These are phyloP conservation scores for Adelognathus sp. DNA, from an alignment of 2,888 invertebrate genomes.

Conservation along the genomic window DNA sequence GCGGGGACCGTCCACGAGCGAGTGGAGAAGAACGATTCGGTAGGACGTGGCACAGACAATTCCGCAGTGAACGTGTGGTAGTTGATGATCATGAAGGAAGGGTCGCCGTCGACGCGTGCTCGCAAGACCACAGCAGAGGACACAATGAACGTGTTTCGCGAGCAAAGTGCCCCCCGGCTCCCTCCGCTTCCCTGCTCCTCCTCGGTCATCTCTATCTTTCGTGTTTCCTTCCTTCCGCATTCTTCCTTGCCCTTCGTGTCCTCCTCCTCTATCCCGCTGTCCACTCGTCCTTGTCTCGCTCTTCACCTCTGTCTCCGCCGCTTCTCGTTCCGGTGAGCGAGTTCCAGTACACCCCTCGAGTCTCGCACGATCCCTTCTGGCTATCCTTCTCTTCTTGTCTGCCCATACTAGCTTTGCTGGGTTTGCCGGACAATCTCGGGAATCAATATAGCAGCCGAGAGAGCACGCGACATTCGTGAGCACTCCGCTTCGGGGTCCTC, in stretches of 20 bases:
- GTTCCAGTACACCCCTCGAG: slow-evolving; percentile 2
- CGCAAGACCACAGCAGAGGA: slow-evolving; percentile 62
- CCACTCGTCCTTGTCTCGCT: background rate
- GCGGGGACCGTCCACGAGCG: slow-evolving; percentile 14
- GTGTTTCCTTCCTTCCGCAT: slow-evolving; percentile 39
- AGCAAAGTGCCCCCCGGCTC: slow-evolving; percentile 69
- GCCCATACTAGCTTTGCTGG: slow-evolving; percentile 2
- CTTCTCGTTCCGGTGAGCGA: slow-evolving; percentile 9
- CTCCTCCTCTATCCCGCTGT: slow-evolving; percentile 18
- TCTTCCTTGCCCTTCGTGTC: slow-evolving; percentile 1
- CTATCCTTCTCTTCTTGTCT: background rate
- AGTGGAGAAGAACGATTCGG: slow-evolving; percentile 44
- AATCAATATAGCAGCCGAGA: slow-evolving; percentile 71
- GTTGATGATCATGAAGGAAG: slow-evolving; percentile 73
- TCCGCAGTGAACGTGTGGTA: slow-evolving; percentile 65
- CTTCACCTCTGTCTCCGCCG: background rate
- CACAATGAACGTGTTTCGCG: slow-evolving; percentile 76
- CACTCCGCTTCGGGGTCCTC: slow-evolving; percentile 62
- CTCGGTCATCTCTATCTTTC: slow-evolving; percentile 10
- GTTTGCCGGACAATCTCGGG: slow-evolving; percentile 67
- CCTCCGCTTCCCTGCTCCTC: slow-evolving; percentile 37
- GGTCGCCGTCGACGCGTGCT: slow-evolving; percentile 61
- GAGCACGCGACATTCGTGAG: slow-evolving; percentile 65
- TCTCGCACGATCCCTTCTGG: background rate
- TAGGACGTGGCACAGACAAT: slow-evolving; percentile 52